Conservation (phyloP, 1,140 invertebrate genomes). For the Lepidurus arcticus region DNA sequence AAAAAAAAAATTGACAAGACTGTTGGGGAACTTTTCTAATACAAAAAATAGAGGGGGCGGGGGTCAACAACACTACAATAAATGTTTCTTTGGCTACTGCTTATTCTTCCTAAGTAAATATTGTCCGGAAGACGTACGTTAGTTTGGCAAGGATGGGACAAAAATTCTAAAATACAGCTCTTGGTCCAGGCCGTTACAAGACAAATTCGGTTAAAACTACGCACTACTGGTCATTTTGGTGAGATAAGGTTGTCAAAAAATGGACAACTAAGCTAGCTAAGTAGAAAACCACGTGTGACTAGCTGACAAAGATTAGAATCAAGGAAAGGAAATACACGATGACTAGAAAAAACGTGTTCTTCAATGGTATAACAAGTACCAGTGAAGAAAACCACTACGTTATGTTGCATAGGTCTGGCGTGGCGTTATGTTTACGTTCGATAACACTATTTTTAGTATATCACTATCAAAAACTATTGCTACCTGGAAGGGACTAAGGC, state of each 20-base stretch:
- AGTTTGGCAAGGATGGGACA: not conserved
- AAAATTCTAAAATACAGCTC: not conserved
- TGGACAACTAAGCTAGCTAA: not conserved
- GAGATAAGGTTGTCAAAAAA: not conserved
- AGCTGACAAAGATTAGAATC: not conserved
- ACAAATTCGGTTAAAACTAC: not conserved
- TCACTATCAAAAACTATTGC: conserved; percentile 62
- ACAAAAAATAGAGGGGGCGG: not conserved
- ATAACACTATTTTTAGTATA: conserved; percentile 55
- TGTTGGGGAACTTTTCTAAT: too few relatives aligned
- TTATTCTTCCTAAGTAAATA: not conserved
- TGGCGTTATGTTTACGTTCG: conserved; percentile 3
- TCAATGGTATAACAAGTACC: not conserved
- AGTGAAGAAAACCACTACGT: not conserved
- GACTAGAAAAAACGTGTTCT: conserved; percentile 14
- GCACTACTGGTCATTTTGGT: not conserved
- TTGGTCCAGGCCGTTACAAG: not conserved
- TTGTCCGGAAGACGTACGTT: not conserved
- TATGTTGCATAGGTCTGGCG: conserved; percentile 17
- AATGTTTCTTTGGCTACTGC: not conserved
- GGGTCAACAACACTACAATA: conserved; percentile 6
- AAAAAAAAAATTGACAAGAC: too few relatives aligned
- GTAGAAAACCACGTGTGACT: not conserved
- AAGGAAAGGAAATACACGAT: conserved; percentile 21
- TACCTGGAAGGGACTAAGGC: conserved; percentile 53